Evolutionary conservation across 2,113 vertebrate species (phyloP).

Genomic region (Dipodomys merriami): DNA sequence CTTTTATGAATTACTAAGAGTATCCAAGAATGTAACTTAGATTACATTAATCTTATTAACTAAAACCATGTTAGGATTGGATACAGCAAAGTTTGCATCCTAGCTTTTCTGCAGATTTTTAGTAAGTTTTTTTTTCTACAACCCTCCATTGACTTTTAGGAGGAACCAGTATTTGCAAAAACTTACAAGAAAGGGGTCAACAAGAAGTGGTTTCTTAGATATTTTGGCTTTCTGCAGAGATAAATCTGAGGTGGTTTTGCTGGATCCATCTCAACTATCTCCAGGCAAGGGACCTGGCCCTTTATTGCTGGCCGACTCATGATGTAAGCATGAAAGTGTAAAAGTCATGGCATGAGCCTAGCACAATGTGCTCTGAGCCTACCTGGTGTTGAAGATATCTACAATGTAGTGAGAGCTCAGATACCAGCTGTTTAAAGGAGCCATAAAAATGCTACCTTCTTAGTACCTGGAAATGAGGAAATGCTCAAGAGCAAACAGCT

Average conservation of each 20-base stretch:
- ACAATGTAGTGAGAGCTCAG: background rate
- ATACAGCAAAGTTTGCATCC: background rate
- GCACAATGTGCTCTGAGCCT: background rate
- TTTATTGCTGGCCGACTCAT: background rate
- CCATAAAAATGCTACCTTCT: background rate
- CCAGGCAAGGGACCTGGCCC: fast-evolving
- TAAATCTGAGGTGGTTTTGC: fast-evolving
- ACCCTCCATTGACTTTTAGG: background rate
- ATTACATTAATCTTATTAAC: background rate
- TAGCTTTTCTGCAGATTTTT: background rate
- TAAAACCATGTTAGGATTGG: background rate
- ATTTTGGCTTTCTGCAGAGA: background rate
- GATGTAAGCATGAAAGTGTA: background rate
- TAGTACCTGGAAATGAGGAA: background rate
- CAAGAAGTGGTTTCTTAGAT: background rate
- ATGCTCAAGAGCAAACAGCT: background rate
- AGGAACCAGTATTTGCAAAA: background rate
- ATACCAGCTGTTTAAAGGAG: background rate
- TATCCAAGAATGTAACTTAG: background rate
- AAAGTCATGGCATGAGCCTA: no score
- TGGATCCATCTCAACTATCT: background rate
- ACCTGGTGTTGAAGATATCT: background rate
- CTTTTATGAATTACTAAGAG: background rate
- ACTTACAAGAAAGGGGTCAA: background rate
- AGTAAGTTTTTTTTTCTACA: background rate